phyloP scores from a whole-genome alignment of 2,888 invertebrate genomes.

The Andrena flavipes region DNA sequence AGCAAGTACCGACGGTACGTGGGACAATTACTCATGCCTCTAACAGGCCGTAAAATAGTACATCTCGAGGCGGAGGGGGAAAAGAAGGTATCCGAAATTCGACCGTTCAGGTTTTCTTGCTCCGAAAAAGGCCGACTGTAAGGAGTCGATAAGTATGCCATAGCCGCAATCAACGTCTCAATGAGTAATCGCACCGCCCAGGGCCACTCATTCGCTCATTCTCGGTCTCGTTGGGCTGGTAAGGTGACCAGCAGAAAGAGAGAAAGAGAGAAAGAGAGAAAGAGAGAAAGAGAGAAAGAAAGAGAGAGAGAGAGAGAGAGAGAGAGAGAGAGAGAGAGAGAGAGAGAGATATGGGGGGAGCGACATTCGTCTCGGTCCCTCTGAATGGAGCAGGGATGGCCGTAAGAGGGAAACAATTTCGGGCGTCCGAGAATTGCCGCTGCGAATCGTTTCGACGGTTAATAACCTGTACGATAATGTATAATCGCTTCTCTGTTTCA shows the following conservation, averaged over 20 bases:
- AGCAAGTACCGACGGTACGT: conserved; percentile 10
- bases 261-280: conserved; percentile 19
- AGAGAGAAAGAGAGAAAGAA: conserved; percentile 13
- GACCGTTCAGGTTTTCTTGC: conserved; percentile 7
- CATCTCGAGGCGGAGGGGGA: neutral
- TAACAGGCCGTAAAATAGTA: conserved; percentile 42
- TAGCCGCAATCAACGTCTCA: conserved; percentile 71
- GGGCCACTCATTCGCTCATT: conserved; percentile 54
- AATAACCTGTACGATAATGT: conserved; percentile 11
- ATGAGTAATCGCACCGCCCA: conserved; percentile 69
- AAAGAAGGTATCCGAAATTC: conserved; percentile 44
- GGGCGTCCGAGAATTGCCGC: conserved; percentile 15
- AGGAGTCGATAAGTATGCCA: conserved; percentile 63
- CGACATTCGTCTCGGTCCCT: conserved; percentile 55
- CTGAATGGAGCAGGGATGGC: conserved; percentile 27
- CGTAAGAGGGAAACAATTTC: conserved; percentile 51
- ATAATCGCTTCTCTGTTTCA: neutral
- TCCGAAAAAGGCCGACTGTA: conserved; percentile 13
- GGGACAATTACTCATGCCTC: conserved; percentile 29
- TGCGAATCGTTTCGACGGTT: conserved; percentile 15
- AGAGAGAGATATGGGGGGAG: too few relatives aligned
- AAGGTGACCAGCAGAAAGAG: conserved; percentile 10
- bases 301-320: conserved; percentile 18
- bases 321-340: conserved; percentile 23
- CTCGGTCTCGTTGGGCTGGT: conserved; percentile 34